phyloP scores from a whole-genome alignment of 1,140 invertebrate genomes.

The Diachasma alloeum region DNA sequence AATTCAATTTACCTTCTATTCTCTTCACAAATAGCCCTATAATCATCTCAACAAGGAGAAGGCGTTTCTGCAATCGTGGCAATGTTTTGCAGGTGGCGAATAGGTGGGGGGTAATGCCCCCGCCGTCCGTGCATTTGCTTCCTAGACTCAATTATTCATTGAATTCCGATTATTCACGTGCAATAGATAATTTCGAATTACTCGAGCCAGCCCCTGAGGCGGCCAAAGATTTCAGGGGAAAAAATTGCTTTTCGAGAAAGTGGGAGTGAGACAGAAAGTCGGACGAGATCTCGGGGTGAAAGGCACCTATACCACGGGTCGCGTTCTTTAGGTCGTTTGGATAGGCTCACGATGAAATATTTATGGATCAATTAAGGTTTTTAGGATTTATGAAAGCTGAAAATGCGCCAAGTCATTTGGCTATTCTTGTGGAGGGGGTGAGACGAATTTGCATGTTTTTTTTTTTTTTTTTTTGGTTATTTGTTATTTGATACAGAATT shows the following conservation, averaged over 20 bases:
- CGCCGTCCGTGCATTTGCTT: not conserved
- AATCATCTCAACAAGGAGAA: not conserved
- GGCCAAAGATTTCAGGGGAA: not conserved
- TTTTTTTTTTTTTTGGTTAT: too few relatives aligned
- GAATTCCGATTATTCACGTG: not conserved
- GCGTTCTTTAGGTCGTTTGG: not conserved
- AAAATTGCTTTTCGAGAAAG: not conserved
- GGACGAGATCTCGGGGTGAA: conserved; percentile 46
- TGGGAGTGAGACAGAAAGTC: conserved; percentile 49
- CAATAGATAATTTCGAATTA: not conserved
- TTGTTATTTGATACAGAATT: too few relatives aligned
- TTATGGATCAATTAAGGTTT: not conserved
- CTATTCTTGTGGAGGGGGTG: not conserved
- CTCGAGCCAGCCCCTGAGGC: too few relatives aligned
- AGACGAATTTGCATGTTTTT: not conserved
- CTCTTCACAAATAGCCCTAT: not conserved
- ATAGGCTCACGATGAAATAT: not conserved
- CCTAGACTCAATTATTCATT: not conserved
- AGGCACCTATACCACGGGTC: conserved; percentile 34
- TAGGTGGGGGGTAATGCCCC: not conserved
- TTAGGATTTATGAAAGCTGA: too few relatives aligned
- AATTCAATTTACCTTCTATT: not conserved
- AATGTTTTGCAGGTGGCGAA: not conserved
- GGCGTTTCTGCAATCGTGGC: not conserved
- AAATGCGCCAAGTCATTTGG: not conserved